phyloP scores from a whole-genome alignment of 2,797 vertebrate genomes.

The Lateolabrax maculatus region DNA sequence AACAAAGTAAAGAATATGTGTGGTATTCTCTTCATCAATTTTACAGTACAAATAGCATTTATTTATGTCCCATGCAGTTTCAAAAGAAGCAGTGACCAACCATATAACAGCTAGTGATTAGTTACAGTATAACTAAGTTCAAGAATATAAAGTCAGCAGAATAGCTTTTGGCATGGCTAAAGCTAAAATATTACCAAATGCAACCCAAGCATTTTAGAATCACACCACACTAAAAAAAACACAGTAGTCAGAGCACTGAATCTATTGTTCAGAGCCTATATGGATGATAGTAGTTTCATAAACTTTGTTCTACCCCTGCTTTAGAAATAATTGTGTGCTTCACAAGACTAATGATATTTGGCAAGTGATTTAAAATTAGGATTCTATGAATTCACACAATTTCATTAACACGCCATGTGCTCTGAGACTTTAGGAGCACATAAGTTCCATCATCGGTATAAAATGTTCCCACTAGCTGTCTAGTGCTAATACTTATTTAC shows the following conservation, averaged over 20 bases:
- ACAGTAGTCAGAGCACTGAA: not conserved
- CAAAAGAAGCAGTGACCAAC: constrained; percentile 4
- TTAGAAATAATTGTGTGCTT: not conserved
- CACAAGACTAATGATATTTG: not conserved
- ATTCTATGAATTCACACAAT: too few species aligned
- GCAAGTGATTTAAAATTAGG: not conserved
- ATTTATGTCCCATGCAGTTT: too few species aligned
- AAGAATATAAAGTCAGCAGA: constrained; percentile 18
- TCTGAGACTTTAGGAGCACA: not conserved
- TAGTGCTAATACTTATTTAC: too few species aligned
- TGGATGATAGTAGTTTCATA: not conserved
- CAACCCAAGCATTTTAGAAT: constrained; percentile 8
- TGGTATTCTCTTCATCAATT: constrained; percentile 1
- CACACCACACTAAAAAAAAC: constrained; percentile 4
- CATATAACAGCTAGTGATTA: constrained; percentile 3
- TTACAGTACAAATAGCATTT: too few species aligned
- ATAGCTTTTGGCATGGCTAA: constrained; percentile 3
- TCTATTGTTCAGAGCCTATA: constrained; percentile 2
- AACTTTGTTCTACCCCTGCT: not conserved
- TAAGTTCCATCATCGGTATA: not conserved
- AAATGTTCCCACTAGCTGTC: not conserved
- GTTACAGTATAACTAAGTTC: constrained; percentile 19
- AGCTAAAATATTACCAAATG: constrained; percentile 13
- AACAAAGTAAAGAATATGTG: not conserved
- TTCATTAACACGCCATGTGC: not conserved